Percentiles rank a stretch among this genome's conserved stretches.
Conservation (phyloP, 1,140 invertebrate genomes). For the Penaeus indicus region DNA sequence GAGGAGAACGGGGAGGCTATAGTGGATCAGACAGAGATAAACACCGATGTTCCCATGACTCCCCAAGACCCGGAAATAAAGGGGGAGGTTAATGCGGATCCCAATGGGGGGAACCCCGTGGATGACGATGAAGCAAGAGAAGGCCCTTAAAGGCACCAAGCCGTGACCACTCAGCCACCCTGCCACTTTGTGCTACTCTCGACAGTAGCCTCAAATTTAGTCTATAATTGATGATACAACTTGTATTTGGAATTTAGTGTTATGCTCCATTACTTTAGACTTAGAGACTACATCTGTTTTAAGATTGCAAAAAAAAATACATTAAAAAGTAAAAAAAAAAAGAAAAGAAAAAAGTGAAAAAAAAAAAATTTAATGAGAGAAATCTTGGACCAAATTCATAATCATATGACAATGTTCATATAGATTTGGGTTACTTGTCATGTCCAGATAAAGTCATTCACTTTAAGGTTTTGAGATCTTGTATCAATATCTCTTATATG, state of each 20-base stretch:
- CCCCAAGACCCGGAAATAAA: constrained; percentile 52
- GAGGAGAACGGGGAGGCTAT: constrained; percentile 59
- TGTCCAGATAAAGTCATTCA: constrained; percentile 60
- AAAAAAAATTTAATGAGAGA: constrained; percentile 2
- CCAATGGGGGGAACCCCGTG: constrained; percentile 52
- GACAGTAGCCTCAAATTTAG: constrained; percentile 35
- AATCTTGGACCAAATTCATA: constrained; percentile 45
- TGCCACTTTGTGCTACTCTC: constrained; percentile 56
- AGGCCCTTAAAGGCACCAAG: constrained; percentile 43
- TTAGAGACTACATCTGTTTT: constrained; percentile 29
- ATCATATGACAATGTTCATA: constrained; percentile 27
- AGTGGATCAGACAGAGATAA: constrained; percentile 55
- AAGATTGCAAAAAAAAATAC: background rate
- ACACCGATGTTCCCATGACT: constrained; percentile 55
- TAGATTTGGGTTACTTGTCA: constrained; percentile 20
- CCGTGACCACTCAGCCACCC: constrained; percentile 59
- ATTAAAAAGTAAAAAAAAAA: constrained; percentile 23
- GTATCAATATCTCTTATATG: constrained; percentile 63
- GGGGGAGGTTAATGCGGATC: constrained; percentile 42
- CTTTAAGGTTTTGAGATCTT: constrained; percentile 64
- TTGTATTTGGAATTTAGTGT: constrained; percentile 59
- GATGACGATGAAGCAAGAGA: constrained; percentile 45
- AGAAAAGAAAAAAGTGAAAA: constrained; percentile 30
- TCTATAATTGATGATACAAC: constrained; percentile 30
- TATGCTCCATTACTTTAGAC: constrained; percentile 50